phyloP scores from a whole-genome alignment of 1,140 invertebrate genomes.

The Heliconius melpomene region DNA sequence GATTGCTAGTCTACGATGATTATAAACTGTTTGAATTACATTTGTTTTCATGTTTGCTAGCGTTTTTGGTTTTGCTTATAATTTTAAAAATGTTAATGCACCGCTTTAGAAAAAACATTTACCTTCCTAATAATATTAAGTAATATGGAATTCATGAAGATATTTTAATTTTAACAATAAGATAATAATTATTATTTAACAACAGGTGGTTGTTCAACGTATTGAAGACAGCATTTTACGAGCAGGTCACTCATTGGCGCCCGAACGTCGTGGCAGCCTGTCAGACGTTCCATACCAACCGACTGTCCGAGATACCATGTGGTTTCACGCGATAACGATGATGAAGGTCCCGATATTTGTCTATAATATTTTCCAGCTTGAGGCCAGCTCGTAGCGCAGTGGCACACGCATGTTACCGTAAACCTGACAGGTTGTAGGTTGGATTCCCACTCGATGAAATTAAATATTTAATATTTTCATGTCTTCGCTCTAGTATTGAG shows the following conservation, averaged over 20 bases:
- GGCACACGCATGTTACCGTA: no score
- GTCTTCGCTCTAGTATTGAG: no score
- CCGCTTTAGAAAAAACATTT: background rate
- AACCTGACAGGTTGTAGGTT: no score
- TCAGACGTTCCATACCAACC: slow-evolving; percentile 92
- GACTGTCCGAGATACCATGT: slow-evolving; percentile 94
- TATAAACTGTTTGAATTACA: background rate
- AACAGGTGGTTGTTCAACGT: slow-evolving; percentile 85
- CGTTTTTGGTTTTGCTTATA: background rate
- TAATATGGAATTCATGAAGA: background rate
- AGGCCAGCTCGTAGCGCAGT: no score
- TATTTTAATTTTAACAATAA: background rate
- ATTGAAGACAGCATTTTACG: slow-evolving; percentile 84
- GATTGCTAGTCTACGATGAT: background rate
- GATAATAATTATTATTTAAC: background rate
- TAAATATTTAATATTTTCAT: no score
- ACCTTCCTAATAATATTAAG: background rate
- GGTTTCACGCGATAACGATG: slow-evolving; percentile 95
- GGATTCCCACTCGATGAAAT: no score
- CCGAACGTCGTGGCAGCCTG: slow-evolving; percentile 86
- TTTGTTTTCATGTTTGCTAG: background rate
- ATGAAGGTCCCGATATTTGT: slow-evolving; percentile 56
- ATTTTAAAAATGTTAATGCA: no score
- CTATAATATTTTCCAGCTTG: background rate
- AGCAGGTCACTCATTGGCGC: slow-evolving; percentile 86